These are phyloP conservation scores for Ichneumon xanthorius DNA, from an alignment of 2,888 invertebrate genomes.

Conservation along the genomic window DNA sequence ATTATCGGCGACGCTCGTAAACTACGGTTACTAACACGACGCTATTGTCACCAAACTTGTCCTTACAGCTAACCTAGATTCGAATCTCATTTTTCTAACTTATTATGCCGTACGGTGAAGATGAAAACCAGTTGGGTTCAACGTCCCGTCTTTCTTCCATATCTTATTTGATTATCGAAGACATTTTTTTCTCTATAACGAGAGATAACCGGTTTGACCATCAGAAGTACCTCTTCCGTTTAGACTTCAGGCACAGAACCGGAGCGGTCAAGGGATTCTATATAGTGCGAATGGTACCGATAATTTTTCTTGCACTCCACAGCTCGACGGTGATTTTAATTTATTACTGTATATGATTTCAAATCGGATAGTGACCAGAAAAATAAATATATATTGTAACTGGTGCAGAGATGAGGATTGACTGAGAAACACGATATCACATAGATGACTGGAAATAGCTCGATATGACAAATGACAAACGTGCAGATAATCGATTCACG, in stretches of 20 bases:
- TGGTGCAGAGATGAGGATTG: no score
- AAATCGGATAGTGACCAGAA: background rate
- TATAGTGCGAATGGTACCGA: no score
- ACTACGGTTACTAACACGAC: background rate
- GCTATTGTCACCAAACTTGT: background rate
- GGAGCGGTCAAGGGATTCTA: background rate
- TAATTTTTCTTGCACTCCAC: background rate
- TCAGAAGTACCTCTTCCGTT: background rate
- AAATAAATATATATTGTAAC: no score
- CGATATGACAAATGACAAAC: no score
- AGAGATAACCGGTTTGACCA: background rate
- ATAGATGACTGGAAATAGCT: no score
- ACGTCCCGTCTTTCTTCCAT: background rate
- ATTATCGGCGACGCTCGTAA: background rate
- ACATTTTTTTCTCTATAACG: background rate
- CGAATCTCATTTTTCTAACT: background rate
- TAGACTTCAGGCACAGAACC: background rate
- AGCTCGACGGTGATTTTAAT: background rate
- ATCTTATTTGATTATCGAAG: slow-evolving; percentile 4
- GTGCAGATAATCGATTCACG: no score
- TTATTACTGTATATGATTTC: background rate
- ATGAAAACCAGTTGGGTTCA: slow-evolving; percentile 21
- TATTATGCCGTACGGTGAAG: background rate
- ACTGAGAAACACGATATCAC: no score
- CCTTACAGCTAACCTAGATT: background rate